Evolutionary conservation across 1,140 invertebrate species (phyloP).

Genomic region (Drosophila saltans): DNA sequence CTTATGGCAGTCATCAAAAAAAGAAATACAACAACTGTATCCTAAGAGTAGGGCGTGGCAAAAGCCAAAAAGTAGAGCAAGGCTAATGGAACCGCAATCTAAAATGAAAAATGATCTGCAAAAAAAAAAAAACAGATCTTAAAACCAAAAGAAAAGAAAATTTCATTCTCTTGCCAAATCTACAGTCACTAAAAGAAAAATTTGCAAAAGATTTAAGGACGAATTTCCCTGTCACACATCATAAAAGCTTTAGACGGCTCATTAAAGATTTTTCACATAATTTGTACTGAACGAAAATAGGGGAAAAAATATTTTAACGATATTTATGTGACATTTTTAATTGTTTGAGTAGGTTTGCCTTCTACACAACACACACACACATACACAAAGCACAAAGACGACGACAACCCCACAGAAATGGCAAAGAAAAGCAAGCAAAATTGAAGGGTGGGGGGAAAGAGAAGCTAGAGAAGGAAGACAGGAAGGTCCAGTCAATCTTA

Average conservation of each 20-base stretch:
- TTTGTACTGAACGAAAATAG: slow-evolving; percentile 57
- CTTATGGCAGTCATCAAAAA: slow-evolving; percentile 26
- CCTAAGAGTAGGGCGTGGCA: slow-evolving; percentile 32
- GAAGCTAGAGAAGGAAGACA: slow-evolving; percentile 23
- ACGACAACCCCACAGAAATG: slow-evolving; percentile 14
- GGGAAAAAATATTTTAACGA: slow-evolving; percentile 52
- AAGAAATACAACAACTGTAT: slow-evolving; percentile 11
- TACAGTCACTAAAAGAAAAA: not conserved
- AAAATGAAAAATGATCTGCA: slow-evolving; percentile 16
- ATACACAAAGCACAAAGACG: slow-evolving; percentile 14
- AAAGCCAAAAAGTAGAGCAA: slow-evolving; percentile 56
- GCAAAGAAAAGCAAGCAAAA: not conserved
- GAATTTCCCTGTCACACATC: slow-evolving; percentile 52
- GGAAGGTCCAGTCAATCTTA: slow-evolving; percentile 46
- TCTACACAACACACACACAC: slow-evolving; percentile 10
- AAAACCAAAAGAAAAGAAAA: slow-evolving; percentile 1
- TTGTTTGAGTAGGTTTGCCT: slow-evolving; percentile 70
- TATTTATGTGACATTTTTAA: slow-evolving; percentile 77
- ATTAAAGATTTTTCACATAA: slow-evolving; percentile 74
- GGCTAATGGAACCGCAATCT: slow-evolving; percentile 34
- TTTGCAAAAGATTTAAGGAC: not conserved
- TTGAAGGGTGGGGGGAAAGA: not conserved
- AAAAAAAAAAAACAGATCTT: slow-evolving; percentile 13
- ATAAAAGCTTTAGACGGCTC: slow-evolving; percentile 59
- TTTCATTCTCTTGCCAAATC: not conserved